phyloP scores from a whole-genome alignment of 2,888 invertebrate species.

The Sarcophaga caerulescens region DNA sequence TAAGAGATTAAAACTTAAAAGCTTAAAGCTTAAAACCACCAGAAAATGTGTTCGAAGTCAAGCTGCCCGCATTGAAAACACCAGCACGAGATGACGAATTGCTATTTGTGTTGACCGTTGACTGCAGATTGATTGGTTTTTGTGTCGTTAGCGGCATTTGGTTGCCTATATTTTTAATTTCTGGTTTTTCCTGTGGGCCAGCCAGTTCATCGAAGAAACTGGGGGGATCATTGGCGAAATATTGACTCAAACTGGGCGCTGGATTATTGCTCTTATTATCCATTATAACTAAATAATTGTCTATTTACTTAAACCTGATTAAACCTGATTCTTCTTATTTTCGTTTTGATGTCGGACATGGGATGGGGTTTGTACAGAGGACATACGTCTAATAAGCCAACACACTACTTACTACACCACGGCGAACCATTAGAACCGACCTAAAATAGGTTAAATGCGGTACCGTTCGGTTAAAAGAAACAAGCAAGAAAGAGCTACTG shows the following conservation, averaged over 20 bases:
- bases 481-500: too few relatives aligned
- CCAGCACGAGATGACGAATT: background rate
- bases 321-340: too few relatives aligned
- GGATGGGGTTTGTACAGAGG: too few relatives aligned
- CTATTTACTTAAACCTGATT: too few relatives aligned
- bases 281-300: constrained; percentile 28
- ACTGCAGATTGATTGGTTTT: constrained; percentile 42
- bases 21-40: constrained; percentile 81
- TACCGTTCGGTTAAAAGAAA: too few relatives aligned
- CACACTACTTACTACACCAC: too few relatives aligned
- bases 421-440: too few relatives aligned
- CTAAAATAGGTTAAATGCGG: too few relatives aligned
- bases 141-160: constrained; percentile 2
- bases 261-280: constrained; percentile 53
- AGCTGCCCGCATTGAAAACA: constrained; percentile 46
- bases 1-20: constrained; percentile 89
- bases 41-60: constrained; percentile 75
- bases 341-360: too few relatives aligned
- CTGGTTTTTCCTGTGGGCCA: constrained; percentile 43
- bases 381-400: too few relatives aligned
- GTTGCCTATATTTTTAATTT: constrained; percentile 8
- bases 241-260: constrained; percentile 77
- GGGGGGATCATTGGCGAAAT: constrained; percentile 81
- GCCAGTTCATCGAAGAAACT: constrained; percentile 80
- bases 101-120: constrained; percentile 1